Evolutionary conservation across 2,888 invertebrate species (phyloP), one percentile per base, ranked within the genome.

Genomic region (Argyresthia albistria): DNA sequence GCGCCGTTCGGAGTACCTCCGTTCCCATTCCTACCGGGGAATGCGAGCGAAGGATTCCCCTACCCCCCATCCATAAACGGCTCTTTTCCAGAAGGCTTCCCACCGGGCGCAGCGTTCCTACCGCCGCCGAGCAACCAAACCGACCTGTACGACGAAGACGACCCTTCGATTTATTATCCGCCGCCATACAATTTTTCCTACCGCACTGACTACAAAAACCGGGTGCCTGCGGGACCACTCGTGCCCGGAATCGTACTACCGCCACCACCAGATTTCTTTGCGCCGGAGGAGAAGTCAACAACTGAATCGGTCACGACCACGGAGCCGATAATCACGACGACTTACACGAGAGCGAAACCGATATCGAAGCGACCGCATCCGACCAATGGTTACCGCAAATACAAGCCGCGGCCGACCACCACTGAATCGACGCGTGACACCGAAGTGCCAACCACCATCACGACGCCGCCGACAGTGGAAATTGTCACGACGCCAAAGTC

Each of bases 171-270:
- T 53, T 96, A 95, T 70, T 95, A 96, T 89, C 96, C 96, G 66
- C 96, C 96, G 69, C 95, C 95, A 11, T 96, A 96, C 88, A 95
- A 94, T 78, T 95, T 95, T 88, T 93, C 93, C 60, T 95, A 93
- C 78, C 92, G 90, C 71, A 91, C 90, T 70, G 94, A 94, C 71
- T 95, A 95, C 79, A 90, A 92, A 45, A 90, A 89, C 64, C 91
- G 91, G 49, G 95, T 96, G 39, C 92, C 94, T 46, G 93, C 95
- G 0, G 95, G 96, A 48, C 96, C 96, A 0, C 78, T 96, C 56
- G 96, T 96, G 8, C 96, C 96, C 3, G 96, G 96, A 51, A 95
- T 96, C 57, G 93, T 96, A 35, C 78, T 96, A 50, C 96, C 96
- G 2, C 96, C 96, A 8, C 96, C 96, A 1, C 95, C 95, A 0